These are phyloP conservation scores for Crenuchus spilurus DNA, from an alignment of 2,797 vertebrate species.

Conservation along the genomic window DNA sequence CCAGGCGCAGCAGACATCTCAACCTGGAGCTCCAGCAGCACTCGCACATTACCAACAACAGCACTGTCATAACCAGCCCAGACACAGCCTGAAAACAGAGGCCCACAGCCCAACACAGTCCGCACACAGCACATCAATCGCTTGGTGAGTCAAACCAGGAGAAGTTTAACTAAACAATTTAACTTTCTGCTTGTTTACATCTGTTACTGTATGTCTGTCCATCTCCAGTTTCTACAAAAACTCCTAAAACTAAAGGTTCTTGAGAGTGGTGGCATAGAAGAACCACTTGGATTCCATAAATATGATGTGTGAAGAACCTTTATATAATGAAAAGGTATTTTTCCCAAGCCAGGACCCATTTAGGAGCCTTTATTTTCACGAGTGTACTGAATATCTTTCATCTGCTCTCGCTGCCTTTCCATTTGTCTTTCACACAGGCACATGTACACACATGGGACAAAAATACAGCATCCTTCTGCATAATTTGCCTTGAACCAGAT, in stretches of 20 bases:
- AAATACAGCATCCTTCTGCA: slow-evolving; percentile 4
- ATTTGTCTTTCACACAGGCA: too few relatives aligned
- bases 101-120: slow-evolving; percentile 85
- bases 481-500: slow-evolving; percentile 35
- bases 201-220: not conserved
- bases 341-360: not conserved
- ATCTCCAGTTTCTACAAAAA: not conserved
- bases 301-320: not conserved
- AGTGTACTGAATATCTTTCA: not conserved
- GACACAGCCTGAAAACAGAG: slow-evolving; percentile 85
- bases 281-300: too few relatives aligned
- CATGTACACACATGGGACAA: not conserved
- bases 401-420: not conserved
- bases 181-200: not conserved
- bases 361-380: not conserved
- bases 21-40: slow-evolving; percentile 48
- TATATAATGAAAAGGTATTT: not conserved
- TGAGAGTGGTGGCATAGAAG: too few relatives aligned
- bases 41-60: slow-evolving; percentile 39
- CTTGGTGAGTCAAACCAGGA: slow-evolving; percentile 85
- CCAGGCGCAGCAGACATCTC: slow-evolving; percentile 58
- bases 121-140: slow-evolving; percentile 90
- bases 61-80: slow-evolving; percentile 69
- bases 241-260: too few relatives aligned
- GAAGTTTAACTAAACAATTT: not conserved